phyloP scores from a whole-genome alignment of 2,797 vertebrate species.

The Hirundo rustica region DNA sequence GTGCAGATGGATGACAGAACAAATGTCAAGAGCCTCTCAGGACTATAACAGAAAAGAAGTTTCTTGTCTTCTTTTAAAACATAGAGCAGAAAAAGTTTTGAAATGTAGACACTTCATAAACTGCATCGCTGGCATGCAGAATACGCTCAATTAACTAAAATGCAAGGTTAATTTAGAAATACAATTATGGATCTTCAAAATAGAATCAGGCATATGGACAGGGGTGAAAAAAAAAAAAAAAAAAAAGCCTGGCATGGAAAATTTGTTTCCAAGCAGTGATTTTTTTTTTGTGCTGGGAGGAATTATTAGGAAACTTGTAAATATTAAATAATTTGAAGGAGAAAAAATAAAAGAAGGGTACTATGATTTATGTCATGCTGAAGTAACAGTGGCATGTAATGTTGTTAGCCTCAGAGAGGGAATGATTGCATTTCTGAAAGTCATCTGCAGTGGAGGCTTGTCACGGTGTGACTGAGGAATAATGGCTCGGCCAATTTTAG shows the following conservation, averaged over 20 bases:
- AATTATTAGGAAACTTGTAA: background rate
- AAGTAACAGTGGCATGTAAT: background rate
- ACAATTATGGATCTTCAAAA: background rate
- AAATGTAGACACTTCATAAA: conserved; percentile 2
- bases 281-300: background rate
- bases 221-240: background rate
- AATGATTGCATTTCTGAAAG: background rate
- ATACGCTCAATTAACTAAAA: conserved; percentile 40
- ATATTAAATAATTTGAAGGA: background rate
- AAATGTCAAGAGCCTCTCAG: background rate
- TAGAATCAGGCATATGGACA: background rate
- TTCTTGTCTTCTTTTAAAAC: background rate
- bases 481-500: background rate
- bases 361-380: background rate
- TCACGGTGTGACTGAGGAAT: background rate
- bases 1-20: background rate
- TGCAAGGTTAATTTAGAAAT: conserved; percentile 51
- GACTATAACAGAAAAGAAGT: background rate
- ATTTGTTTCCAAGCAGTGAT: background rate
- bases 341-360: background rate
- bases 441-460: background rate
- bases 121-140: background rate
- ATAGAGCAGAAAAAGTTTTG: background rate
- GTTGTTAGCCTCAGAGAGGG: background rate
- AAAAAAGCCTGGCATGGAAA: background rate